A percentile compares a stretch with the other conserved stretches of the same genome.
phyloP scores from a whole-genome alignment of 2,113 vertebrate genomes.

The Salminus brasiliensis region DNA sequence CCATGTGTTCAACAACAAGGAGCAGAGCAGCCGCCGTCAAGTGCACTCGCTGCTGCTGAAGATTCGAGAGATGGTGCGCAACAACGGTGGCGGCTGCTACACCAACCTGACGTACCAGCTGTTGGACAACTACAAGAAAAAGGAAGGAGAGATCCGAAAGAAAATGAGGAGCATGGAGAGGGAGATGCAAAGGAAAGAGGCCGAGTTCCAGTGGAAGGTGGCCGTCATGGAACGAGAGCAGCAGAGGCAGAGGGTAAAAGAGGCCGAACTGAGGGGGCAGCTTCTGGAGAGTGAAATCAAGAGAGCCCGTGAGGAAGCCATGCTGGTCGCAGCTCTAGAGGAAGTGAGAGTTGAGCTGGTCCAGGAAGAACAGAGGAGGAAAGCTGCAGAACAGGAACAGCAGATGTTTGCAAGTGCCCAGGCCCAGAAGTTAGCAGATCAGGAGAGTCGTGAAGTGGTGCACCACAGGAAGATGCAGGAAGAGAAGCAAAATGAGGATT shows the following conservation, averaged over 20 bases:
- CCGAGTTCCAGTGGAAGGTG: neutral
- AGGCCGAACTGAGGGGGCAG: neutral
- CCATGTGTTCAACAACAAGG: constrained; percentile 34
- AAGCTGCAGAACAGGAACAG: neutral
- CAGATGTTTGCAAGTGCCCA: neutral
- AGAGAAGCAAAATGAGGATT: neutral
- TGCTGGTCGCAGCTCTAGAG: neutral
- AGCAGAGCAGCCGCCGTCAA: neutral
- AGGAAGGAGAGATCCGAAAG: constrained; percentile 7
- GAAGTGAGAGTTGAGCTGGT: neutral
- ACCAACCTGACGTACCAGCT: constrained; percentile 19
- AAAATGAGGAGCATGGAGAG: neutral
- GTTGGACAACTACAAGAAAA: constrained; percentile 11
- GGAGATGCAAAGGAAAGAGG: constrained; percentile 9
- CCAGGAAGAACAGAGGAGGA: neutral
- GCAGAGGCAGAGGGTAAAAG: neutral
- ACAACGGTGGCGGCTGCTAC: neutral
- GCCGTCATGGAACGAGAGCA: neutral
- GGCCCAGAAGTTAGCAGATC: neutral
- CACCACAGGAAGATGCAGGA: neutral
- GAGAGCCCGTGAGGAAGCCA: neutral
- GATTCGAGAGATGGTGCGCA: neutral
- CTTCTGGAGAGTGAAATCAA: neutral
- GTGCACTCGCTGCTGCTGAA: neutral
- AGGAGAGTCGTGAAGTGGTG: neutral